A percentile compares a stretch with the other conserved stretches of the same genome.
These are phyloP conservation scores for Solea senegalensis DNA, from an alignment of 2,113 vertebrate species.

Conservation along the genomic window DNA sequence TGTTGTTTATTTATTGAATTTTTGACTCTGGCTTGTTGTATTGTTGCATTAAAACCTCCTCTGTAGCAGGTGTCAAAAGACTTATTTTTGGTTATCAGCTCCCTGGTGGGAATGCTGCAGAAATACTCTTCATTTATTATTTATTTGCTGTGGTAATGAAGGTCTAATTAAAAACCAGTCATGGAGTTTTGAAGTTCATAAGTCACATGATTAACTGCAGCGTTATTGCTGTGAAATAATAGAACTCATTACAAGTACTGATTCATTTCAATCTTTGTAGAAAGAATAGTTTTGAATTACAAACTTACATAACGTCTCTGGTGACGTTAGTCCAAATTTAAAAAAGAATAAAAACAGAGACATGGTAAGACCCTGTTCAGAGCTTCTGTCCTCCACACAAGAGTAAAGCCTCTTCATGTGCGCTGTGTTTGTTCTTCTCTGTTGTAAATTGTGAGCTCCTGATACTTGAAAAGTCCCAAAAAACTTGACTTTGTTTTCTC, in stretches of 20 bases:
- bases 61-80: not conserved
- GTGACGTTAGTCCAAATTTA: conserved; percentile 1
- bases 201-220: conserved; percentile 40
- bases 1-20: too few relatives aligned
- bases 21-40: not conserved
- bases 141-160: conserved; percentile 44
- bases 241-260: conserved; percentile 70
- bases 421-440: not conserved
- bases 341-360: conserved; percentile 28
- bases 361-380: not conserved
- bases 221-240: conserved; percentile 62
- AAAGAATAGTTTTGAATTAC: conserved; percentile 53
- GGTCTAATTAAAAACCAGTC: conserved; percentile 67
- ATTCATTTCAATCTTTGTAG: conserved; percentile 36
- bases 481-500: conserved; percentile 7
- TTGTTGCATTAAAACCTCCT: conserved; percentile 17
- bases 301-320: too few relatives aligned
- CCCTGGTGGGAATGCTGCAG: conserved; percentile 17
- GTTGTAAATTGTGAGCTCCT: not conserved
- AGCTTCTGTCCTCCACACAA: too few relatives aligned
- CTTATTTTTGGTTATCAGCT: conserved; percentile 30
- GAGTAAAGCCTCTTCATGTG: too few relatives aligned
- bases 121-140: conserved; percentile 45
- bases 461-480: not conserved
- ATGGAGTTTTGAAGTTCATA: conserved; percentile 46